Base-by-base conservation (phyloP, 2,888 invertebrate species). In the Hydraecia micacea region DNA sequence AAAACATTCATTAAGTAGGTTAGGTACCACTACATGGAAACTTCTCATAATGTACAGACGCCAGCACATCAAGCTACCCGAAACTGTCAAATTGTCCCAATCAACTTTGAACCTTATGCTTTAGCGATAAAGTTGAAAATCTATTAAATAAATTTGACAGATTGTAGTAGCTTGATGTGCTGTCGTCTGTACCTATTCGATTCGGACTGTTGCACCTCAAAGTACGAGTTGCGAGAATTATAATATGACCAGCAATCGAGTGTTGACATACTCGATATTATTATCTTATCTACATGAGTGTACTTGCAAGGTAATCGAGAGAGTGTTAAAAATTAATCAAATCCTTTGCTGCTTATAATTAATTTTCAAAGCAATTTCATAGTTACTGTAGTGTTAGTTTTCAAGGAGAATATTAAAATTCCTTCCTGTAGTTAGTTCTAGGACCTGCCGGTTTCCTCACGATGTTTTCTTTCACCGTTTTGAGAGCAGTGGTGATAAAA, bases 261-360 rank as follows among this genome's bases (percentile, higher is more conserved):
- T 83, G 86, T 77, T 78, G 58, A 71, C 63, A 58, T 11, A 63
- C 25, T n/a, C 63, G 46, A 65, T 69, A 74, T 18, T 84, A 83
- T 63, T 85, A 86, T 70, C 75, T 75, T 76, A 86, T 85, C 87
- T 73, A 8, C 49, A 52, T 32, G 28, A 72, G 84, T 71, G 84
- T 75, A 77, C 84, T 75, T 66, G 62, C 55, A 25, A 71, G 25
- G 49, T 28, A 70, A 60, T 77, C 36, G 32, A 46, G 32, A 70
- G 80, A 52, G 62, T 69, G 66, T 86, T 86, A 62, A 80, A 72
- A 69, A 73, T 83, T 83, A 86, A 84, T 84, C 21, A 82, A 78
- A 86, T 63, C 62, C 65, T 28, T n/a, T 63, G 25, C 58, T 65
- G 32, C 18, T n/a, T 62, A 49, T 66, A 7, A 65, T 77, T 69